Base-by-base conservation (phyloP, 2,113 vertebrate genomes). In the Bostrychus sinensis region DNA sequence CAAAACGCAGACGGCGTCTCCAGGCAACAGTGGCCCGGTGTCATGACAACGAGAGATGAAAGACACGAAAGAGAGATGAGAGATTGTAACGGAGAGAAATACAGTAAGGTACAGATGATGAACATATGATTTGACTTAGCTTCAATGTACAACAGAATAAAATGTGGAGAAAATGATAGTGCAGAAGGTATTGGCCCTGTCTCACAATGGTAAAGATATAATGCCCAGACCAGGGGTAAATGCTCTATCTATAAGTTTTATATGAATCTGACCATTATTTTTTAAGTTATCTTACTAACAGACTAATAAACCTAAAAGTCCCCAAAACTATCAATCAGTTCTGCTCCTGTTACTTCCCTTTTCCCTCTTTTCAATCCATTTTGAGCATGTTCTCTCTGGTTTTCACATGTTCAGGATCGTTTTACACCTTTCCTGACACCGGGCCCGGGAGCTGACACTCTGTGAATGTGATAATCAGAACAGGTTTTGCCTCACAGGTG, bases 11-110 rank as follows among this genome's bases (percentile, higher is more conserved):
- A 80, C 59, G 23, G 70, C 62, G 82, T 89, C 51, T 62, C 80
- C 77, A 83, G 32, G 88, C 80, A 90, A 89, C 85, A 62, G 68
- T 30, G 62, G 78, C 55, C 26, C 28, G 66, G 66, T 72, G 70
- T 83, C 64, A 78, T 87, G 78, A 80, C 67, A 88, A 78, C 63
- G 0, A 61, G 72, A 34, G 54, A 68, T 46, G 43, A 34, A n/a
- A 61, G 30, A 57, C 20, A 46, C 23, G 34, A 55, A 10, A 58
- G 20, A 38, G 28, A 36, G 41, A 66, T 12, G 45, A 25, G 13
- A 57, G 20, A 69, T 6, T 0, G 1, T 1, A 23, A 62, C 22
- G 42, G 5, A 54, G n/a, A 30, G 5, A 54, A 5, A 16, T 7
- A 34, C 4, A 5, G n/a, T 30, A n/a, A n/a, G n/a, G n/a, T n/a